Evolutionary conservation across 2,113 vertebrate genomes (phyloP).

Genomic region (Anoplopoma fimbria): DNA sequence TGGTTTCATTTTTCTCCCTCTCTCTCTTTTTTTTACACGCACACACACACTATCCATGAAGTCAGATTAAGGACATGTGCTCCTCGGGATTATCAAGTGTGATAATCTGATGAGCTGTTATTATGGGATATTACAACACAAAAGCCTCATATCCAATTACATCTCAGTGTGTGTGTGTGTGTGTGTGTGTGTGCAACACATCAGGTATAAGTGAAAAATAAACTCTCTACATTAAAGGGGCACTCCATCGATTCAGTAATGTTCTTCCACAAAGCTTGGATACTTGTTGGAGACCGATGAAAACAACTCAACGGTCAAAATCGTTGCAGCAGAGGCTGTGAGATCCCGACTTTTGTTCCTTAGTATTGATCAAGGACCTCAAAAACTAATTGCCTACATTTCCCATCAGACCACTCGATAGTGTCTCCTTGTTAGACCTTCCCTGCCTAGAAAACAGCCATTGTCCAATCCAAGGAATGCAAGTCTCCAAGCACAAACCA

Average conservation of each 20-base stretch:
- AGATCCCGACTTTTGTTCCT: not conserved
- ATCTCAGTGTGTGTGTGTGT: not conserved
- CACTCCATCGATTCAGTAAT: not conserved
- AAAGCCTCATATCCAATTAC: conserved; percentile 27
- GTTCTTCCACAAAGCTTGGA: not conserved
- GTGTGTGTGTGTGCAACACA: not conserved
- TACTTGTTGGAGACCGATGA: not conserved
- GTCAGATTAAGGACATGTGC: conserved; percentile 42
- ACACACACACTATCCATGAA: not conserved
- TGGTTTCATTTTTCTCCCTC: not conserved
- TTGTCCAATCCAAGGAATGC: too few species aligned
- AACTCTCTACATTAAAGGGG: not conserved
- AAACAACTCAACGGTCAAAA: not conserved
- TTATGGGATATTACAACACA: conserved; percentile 18
- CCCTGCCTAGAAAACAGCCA: too few species aligned
- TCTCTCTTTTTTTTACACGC: not conserved
- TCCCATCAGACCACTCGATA: too few species aligned
- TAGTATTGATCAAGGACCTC: not conserved
- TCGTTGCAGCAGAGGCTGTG: not conserved
- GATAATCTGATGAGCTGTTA: conserved; percentile 46
- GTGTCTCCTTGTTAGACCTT: too few species aligned
- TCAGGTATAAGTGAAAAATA: not conserved
- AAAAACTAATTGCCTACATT: not conserved
- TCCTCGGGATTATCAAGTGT: conserved; percentile 38
- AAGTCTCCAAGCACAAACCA: too few species aligned